Evolutionary conservation across 2,113 vertebrate genomes (phyloP), one percentile per base, ranked within the genome.

Genomic region (Alethe diademata): DNA sequence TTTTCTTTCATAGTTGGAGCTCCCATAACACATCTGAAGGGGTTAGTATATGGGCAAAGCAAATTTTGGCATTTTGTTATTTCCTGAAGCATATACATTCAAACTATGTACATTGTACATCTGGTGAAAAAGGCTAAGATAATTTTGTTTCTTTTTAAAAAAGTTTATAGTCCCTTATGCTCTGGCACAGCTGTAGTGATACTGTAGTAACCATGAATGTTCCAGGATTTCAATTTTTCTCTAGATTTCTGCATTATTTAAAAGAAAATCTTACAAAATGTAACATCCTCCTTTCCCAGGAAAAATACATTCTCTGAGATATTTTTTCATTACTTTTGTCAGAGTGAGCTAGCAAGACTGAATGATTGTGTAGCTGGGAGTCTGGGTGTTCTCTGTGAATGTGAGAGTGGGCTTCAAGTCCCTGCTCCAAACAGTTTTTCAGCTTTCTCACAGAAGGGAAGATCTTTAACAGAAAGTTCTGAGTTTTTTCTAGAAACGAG

Each of bases 41-140:
- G 33, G n/a, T 72, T 95, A 80, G 70, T 67, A 24, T 61, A 50
- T 47, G 24, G 54, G 26, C 42, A 60, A 67, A 92, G 76, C 35
- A 81, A 94, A 90, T 60, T 73, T 86, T 95, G 83, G 69, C 42
- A 50, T 84, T 90, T 48, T 86, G 19, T 76, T 86, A 50, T 92
- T 96, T 90, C 48, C 19, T 71, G 69, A 90, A 90, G 69, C 62
- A 73, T 92, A 76, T 82, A 71, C 36, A 48, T 95, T 91, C 74
- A 88, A 81, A 92, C 43, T 54, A 31, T 83, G 28, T 81, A 50
- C 53, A n/a, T 90, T 93, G 47, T 42, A 58, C 53, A 75, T 87
- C 50, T 90, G 60, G 50, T 78, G 65, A 69, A 97, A 89, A 60
- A 43, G 28, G 19, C 48, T 56, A n/a, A 54, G 48, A n/a, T 57